Evolutionary conservation across 92 coral and sea anemone species (phyloP), one percentile per base, ranked within the genome.

Genomic region (Montipora capitata): DNA sequence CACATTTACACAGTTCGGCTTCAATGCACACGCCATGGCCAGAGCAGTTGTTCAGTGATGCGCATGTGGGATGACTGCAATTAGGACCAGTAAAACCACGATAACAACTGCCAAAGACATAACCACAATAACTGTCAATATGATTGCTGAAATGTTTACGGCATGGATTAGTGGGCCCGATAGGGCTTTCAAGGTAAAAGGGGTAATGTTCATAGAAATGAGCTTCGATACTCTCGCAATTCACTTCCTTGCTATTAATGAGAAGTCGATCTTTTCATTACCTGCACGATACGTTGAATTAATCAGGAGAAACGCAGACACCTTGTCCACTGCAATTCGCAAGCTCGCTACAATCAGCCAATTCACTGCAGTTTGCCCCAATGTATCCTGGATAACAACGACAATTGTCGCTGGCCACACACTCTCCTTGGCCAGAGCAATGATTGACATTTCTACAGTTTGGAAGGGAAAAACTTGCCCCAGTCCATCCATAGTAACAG

Each of bases 281-380:
- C 69, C 83, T 63, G 72, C 83, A 78, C 4, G 61, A 78, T 43
- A 43, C 72, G n/a, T 61, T 78, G 7, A 20, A 42, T 16, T 17
- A 39, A 40, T 62, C 72, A 5, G 27, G 5, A 8, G 83, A 78
- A 61, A 78, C 40, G 40, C 83, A 78, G 15, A 45, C 72, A 40
- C 96, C 96, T 7, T 90, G 87, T 1, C 76, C 74, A 41, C 91
- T 86, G 66, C 91, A 93, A 78, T 93, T 91, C 8, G 72, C 80
- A 15, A 93, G 56, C 41, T 45, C 76, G 12, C 66, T 38, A 72
- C 96, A 93, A 62, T 82, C 92, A 9, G 84, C 64, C 4, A 75
- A 20, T 7, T 12, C 39, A 67, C 84, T 91, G 62, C 96, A 93
- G 68, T 66, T 85, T 13, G 49, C 64, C 1, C 92, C 92, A 45